Conservation (phyloP, 2,113 vertebrate genomes). For the Felis chaus region DNA sequence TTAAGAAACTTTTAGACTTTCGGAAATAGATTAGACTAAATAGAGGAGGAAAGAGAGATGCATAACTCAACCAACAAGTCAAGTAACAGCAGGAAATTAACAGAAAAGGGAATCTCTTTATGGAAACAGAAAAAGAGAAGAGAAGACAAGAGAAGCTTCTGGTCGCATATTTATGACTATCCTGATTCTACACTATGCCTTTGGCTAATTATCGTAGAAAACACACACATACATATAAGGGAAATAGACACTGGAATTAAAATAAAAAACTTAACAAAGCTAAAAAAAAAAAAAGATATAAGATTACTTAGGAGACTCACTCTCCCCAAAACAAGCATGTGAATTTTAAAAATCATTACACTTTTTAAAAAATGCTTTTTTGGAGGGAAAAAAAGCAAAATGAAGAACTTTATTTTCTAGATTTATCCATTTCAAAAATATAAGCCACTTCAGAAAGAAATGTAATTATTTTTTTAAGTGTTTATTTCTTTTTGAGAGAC, state of each 20-base stretch:
- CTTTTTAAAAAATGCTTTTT: not conserved
- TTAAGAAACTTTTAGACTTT: not conserved
- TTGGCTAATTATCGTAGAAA: not conserved
- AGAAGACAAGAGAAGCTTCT: not conserved
- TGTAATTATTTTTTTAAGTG: not conserved
- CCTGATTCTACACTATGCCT: not conserved
- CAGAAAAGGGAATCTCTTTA: not conserved
- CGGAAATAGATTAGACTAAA: not conserved
- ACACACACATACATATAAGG: not conserved
- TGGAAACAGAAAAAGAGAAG: not conserved
- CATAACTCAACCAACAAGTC: not conserved
- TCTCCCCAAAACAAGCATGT: not conserved
- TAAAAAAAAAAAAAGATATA: not conserved
- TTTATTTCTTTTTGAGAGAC: too few species aligned
- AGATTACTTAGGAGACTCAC: not conserved
- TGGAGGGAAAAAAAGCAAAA: not conserved
- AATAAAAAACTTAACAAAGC: not conserved
- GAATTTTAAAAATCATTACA: not conserved
- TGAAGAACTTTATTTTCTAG: not conserved
- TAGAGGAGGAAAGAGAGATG: not conserved
- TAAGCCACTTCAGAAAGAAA: not conserved
- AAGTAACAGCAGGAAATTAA: not conserved
- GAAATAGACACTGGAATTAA: not conserved
- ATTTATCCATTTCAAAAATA: not conserved
- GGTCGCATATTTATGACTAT: not conserved